Conservation (phyloP, 2,888 invertebrate species). For the Neuroscelio doddi region DNA sequence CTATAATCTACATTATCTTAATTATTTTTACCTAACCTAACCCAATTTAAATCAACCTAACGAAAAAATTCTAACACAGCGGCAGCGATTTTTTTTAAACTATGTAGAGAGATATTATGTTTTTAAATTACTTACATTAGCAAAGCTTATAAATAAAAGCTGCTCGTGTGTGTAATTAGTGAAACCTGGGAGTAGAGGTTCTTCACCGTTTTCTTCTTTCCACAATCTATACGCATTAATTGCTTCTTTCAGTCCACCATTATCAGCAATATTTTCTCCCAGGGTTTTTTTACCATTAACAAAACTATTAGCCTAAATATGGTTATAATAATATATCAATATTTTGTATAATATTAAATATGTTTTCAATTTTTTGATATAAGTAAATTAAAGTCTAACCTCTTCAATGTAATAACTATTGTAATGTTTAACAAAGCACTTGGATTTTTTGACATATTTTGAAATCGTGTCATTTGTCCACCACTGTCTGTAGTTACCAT, state of each 20-base stretch:
- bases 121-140: constrained; percentile 79
- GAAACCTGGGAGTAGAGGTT: constrained; percentile 82
- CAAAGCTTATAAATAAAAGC: constrained; percentile 86
- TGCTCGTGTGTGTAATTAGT: constrained; percentile 82
- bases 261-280: constrained; percentile 89
- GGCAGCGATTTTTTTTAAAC: too few species aligned
- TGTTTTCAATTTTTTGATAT: too few species aligned
- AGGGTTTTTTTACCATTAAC: constrained; percentile 83
- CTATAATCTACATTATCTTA: too few species aligned
- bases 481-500: constrained; percentile 91
- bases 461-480: constrained; percentile 87
- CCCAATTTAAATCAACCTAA: too few species aligned
- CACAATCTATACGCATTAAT: constrained; percentile 79
- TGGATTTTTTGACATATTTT: constrained; percentile 83
- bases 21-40: too few species aligned
- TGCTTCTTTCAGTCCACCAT: constrained; percentile 85
- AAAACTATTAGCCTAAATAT: constrained; percentile 70
- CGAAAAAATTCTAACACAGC: too few species aligned
- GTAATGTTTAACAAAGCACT: constrained; percentile 92
- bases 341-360: neutral
- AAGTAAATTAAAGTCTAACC: constrained; percentile 66
- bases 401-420: constrained; percentile 79
- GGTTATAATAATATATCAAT: neutral
- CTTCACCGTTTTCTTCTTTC: constrained; percentile 75
- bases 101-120: too few species aligned